Base-by-base conservation (phyloP, 1,140 invertebrate genomes). In the Hermatobates lingyangjiaoensis region DNA sequence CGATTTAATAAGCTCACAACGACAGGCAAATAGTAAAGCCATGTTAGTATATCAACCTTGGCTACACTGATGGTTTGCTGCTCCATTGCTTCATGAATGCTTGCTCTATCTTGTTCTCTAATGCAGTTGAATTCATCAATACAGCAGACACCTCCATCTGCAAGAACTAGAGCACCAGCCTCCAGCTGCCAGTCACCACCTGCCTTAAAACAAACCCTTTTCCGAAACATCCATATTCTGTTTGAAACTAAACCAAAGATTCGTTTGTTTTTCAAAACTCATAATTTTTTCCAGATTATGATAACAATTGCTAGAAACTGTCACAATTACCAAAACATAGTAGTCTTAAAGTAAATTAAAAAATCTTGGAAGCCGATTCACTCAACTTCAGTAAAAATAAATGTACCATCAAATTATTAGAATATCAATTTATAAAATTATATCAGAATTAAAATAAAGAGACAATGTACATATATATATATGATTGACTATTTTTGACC, bases 81-180 rank as follows among this genome's bases (percentile, higher is more conserved):
- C 64, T 94, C 90, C 90, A 93, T 93, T 5, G 88, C 88, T 69
- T 94, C 89, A 61, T 91, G 87, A 59, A 87, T 83, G 26, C 79
- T 79, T 40, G 81, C 79, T 57, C 85, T 74, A 64, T 93, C 89
- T 55, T 82, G 76, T 56, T 83, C 76, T 55, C 74, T 73, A 64
- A 89, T 80, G 34, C 81, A 82, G 49, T 77, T 79, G 64, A 95
- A 89, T 66, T 95, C 89, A 68, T 95, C 90, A 48, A 94, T 89
- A 64, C 89, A 93, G 63, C 88, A 93, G 44, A 89, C 74, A 12
- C 89, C 89, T 28, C 87, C 86, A 61, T 93, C 87, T 0, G 83
- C 77, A 47, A 87, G 64, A 2, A 88, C 85, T 30, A 89, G 63
- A 3, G 85, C 84, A 24, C 85, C 85, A 28, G 85, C 88, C 68